These are phyloP conservation scores for Notospermus geniculatus DNA, from an alignment of 1,140 invertebrate genomes.

Conservation along the genomic window DNA sequence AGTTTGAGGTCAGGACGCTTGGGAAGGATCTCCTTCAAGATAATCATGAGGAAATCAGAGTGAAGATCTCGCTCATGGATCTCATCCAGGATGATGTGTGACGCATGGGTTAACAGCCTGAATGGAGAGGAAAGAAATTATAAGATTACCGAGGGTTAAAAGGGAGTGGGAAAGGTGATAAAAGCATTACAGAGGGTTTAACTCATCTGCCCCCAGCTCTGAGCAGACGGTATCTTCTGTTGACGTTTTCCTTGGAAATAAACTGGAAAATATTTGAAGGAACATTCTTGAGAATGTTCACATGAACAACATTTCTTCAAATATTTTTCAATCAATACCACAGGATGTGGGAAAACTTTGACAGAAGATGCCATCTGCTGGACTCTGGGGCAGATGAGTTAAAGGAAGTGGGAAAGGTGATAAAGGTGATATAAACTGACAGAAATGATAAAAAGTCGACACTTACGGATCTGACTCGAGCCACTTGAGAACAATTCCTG, in stretches of 20 bases:
- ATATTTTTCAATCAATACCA: no score
- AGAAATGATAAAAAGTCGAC: constrained; percentile 33
- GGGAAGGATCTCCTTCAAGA: constrained; percentile 72
- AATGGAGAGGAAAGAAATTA: constrained; percentile 12
- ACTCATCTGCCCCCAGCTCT: no score
- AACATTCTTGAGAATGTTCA: no score
- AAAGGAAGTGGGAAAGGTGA: no score
- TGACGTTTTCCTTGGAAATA: no score
- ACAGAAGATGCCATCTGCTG: no score
- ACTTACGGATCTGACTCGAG: constrained; percentile 52
- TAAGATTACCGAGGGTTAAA: neutral
- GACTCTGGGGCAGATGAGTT: no score
- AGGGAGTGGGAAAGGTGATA: neutral
- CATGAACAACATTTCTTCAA: no score
- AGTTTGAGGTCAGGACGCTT: constrained; percentile 73
- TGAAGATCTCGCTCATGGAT: constrained; percentile 70
- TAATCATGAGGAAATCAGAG: constrained; percentile 78
- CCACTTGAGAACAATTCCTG: constrained; percentile 61
- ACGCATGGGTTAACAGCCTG: constrained; percentile 55
- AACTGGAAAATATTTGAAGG: no score
- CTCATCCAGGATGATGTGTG: constrained; percentile 74
- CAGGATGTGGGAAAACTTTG: no score
- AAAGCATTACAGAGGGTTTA: neutral
- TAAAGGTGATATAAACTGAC: neutral
- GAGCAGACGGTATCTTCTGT: no score